Conservation (phyloP, 2,113 vertebrate genomes). For the Gavialis gangeticus region DNA sequence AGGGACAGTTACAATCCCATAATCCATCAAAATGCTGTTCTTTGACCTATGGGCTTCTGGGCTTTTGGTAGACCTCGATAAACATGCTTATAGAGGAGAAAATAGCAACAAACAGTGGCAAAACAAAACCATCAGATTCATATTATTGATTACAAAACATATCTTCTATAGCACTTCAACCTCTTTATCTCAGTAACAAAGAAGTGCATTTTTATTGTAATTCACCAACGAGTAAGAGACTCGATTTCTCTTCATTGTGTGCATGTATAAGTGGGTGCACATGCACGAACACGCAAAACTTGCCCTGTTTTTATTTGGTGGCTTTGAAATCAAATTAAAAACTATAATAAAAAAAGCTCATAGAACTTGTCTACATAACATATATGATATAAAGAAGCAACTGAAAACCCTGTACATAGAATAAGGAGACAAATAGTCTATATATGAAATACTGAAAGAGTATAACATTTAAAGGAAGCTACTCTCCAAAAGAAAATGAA, state of each 20-base stretch:
- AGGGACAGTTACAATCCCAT: slow-evolving; percentile 92
- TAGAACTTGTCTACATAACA: not conserved
- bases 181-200: slow-evolving; percentile 26
- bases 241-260: not conserved
- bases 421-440: not conserved
- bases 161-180: not conserved
- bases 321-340: slow-evolving; percentile 53
- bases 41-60: slow-evolving; percentile 91
- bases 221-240: not conserved
- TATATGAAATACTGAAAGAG: not conserved
- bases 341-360: slow-evolving; percentile 35
- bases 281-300: not conserved
- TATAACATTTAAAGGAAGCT: slow-evolving; percentile 14
- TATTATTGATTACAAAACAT: slow-evolving; percentile 59
- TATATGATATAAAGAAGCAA: not conserved
- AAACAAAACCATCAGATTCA: slow-evolving; percentile 79
- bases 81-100: slow-evolving; percentile 85
- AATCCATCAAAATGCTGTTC: slow-evolving; percentile 98
- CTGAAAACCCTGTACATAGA: not conserved
- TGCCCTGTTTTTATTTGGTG: slow-evolving; percentile 47
- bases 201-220: slow-evolving; percentile 35
- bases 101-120: slow-evolving; percentile 72
- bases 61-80: slow-evolving; percentile 85
- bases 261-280: fast-evolving
- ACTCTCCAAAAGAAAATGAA: slow-evolving; percentile 6